These are phyloP conservation scores for Solen grandis DNA, from an alignment of 1,140 invertebrate genomes.

Conservation along the genomic window DNA sequence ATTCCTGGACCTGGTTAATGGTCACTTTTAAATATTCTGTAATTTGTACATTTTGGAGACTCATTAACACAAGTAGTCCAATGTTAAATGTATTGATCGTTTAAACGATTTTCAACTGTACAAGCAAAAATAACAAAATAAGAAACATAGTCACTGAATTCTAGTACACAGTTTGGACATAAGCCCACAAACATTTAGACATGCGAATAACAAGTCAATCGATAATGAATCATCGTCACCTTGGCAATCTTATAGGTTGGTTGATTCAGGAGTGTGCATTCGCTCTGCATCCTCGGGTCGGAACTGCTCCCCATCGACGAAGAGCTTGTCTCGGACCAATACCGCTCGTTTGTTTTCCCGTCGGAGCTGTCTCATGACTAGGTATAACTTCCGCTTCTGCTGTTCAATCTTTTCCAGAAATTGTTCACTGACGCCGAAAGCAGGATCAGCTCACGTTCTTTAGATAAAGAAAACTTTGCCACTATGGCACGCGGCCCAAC, in stretches of 20 bases:
- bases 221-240: not conserved
- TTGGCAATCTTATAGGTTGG: not conserved
- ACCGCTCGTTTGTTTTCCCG: not conserved
- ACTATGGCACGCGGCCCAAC: not conserved
- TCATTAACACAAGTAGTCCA: too few relatives aligned
- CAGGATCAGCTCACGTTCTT: not conserved
- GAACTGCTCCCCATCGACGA: too few relatives aligned
- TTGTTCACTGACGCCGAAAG: not conserved
- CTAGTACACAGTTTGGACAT: not conserved
- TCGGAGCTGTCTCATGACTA: not conserved
- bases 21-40: too few relatives aligned
- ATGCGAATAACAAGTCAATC: not conserved
- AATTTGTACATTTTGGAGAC: too few relatives aligned
- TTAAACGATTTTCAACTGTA: not conserved
- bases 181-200: constrained; percentile 3
- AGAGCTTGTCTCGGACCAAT: not conserved
- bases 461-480: not conserved
- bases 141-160: not conserved
- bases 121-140: not conserved
- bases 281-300: too few relatives aligned
- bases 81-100: too few relatives aligned
- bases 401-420: constrained; percentile 2
- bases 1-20: too few relatives aligned
- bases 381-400: too few relatives aligned
- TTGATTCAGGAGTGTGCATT: not conserved